A percentile compares a stretch with the other conserved stretches of the same genome.
Evolutionary conservation across 2,888 invertebrate genomes (phyloP).

Genomic region (Endotricha flammealis): DNA sequence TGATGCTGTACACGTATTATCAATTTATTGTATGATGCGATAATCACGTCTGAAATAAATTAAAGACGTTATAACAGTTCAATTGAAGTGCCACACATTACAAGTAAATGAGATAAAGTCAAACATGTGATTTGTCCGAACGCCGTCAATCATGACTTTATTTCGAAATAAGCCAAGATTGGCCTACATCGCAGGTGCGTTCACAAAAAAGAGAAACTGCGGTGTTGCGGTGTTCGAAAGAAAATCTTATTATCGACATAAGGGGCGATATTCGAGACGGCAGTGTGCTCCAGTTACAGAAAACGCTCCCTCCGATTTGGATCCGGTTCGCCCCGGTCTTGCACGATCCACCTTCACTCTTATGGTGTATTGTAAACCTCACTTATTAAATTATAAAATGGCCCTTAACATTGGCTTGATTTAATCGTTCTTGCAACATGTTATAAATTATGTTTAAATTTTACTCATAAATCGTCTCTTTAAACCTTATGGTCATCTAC

Average conservation of each 20-base stretch:
- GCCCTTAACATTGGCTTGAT: no score
- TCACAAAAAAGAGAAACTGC: constrained; percentile 74
- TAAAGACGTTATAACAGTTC: constrained; percentile 8
- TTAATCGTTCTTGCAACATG: no score
- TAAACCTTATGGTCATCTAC: no score
- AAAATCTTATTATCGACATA: constrained; percentile 73
- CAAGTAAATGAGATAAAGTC: constrained; percentile 23
- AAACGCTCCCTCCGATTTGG: constrained; percentile 64
- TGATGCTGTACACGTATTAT: no score
- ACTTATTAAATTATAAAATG: constrained; percentile 43
- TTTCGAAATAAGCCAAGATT: constrained; percentile 63
- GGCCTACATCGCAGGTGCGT: constrained; percentile 67
- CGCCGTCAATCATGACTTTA: constrained; percentile 53
- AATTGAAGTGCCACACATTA: constrained; percentile 8
- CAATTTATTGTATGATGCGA: no score
- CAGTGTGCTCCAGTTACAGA: constrained; percentile 73
- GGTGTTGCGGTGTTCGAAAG: constrained; percentile 58
- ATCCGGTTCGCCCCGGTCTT: constrained; percentile 72
- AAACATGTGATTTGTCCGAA: constrained; percentile 44
- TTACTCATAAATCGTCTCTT: no score
- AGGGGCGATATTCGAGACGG: constrained; percentile 73
- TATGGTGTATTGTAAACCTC: constrained; percentile 58
- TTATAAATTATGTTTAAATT: no score
- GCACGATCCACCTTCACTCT: constrained; percentile 59
- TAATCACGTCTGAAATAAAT: no score